These are phyloP conservation scores for Sciurus carolinensis DNA, from an alignment of 2,797 vertebrate species.

Conservation along the genomic window DNA sequence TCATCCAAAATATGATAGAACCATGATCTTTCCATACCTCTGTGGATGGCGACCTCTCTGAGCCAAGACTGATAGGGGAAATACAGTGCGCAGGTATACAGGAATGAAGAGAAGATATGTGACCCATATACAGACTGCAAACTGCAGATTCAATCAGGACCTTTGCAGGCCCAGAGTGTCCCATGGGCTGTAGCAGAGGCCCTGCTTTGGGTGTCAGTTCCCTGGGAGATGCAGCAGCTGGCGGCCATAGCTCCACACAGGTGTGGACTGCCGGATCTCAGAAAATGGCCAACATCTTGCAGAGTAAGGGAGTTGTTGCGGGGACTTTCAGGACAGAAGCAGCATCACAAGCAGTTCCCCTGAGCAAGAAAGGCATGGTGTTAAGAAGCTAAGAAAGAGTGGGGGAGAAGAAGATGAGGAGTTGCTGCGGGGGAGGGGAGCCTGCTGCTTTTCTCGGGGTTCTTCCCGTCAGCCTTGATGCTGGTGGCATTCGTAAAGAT, in stretches of 20 bases:
- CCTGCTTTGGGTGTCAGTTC: neutral
- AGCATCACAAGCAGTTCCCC: neutral
- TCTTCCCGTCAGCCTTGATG: neutral
- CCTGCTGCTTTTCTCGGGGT: neutral
- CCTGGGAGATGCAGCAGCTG: no score
- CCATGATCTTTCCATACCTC: neutral
- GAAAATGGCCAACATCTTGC: neutral
- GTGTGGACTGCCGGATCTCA: neutral
- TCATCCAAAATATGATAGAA: neutral
- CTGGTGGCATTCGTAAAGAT: neutral
- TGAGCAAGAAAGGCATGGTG: neutral
- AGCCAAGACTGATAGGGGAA: rapidly evolving
- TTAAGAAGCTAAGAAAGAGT: neutral
- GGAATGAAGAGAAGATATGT: rapidly evolving
- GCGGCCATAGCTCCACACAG: rapidly evolving
- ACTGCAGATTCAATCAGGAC: neutral
- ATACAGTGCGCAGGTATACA: rapidly evolving
- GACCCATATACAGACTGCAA: neutral
- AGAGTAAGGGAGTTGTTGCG: no score
- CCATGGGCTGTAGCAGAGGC: neutral
- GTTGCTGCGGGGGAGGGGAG: neutral
- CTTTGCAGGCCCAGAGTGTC: neutral
- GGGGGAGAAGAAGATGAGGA: neutral
- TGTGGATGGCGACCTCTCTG: neutral
- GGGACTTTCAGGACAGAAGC: neutral